Percentiles rank a stretch among this genome's conserved stretches.
These are phyloP conservation scores for Coendou prehensilis DNA, from an alignment of 2,797 vertebrate species.

Conservation along the genomic window DNA sequence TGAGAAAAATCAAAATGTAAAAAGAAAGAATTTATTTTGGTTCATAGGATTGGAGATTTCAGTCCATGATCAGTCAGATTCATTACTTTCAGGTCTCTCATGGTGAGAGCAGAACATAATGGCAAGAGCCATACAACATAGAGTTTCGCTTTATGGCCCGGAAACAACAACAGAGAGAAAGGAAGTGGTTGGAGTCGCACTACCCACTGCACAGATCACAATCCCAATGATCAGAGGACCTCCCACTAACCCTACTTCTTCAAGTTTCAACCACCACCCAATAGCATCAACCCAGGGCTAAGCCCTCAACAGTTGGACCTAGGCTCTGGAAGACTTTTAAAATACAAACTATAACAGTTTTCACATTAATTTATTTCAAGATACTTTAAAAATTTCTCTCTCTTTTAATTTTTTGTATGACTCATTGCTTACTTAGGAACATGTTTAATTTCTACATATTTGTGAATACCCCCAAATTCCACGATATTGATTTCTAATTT, in stretches of 20 bases:
- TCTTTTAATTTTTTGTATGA: background rate
- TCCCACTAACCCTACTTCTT: background rate
- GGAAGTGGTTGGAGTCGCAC: background rate
- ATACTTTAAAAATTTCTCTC: background rate
- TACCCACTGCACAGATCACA: background rate
- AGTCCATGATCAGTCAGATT: background rate
- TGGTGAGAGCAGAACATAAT: background rate
- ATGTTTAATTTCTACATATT: background rate
- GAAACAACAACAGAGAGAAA: background rate
- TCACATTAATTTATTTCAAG: background rate
- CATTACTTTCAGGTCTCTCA: background rate
- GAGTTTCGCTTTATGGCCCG: background rate
- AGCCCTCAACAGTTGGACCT: background rate
- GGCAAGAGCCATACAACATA: background rate
- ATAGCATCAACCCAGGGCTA: background rate
- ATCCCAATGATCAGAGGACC: background rate
- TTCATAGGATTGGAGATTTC: background rate
- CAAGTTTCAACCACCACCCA: too few species aligned
- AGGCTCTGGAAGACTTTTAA: background rate
- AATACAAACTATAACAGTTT: background rate
- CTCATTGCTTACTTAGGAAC: background rate
- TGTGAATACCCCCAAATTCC: background rate
- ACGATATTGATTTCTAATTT: background rate
- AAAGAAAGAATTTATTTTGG: background rate
- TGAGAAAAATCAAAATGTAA: background rate